A percentile compares a stretch with the other conserved stretches of the same genome.
phyloP scores from a whole-genome alignment of 2,888 invertebrate species.

The Calliphora vomitoria region DNA sequence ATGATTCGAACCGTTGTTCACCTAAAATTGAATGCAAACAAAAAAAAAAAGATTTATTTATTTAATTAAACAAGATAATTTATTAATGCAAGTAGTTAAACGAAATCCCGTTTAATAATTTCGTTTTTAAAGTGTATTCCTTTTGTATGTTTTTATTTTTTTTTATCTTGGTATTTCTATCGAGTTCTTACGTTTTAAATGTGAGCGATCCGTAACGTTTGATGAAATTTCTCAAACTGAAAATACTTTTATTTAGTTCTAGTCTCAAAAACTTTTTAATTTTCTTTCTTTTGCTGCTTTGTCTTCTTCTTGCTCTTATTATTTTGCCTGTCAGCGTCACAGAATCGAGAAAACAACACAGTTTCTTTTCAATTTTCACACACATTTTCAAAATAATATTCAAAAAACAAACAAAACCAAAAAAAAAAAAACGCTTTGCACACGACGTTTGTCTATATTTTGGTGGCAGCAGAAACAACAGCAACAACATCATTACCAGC shows the following conservation, averaged over 20 bases:
- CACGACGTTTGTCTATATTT: conserved; percentile 73
- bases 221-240: conserved; percentile 83
- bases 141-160: conserved; percentile 4
- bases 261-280: conserved; percentile 76
- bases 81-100: neutral
- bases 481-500: conserved; percentile 25
- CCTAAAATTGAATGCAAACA: conserved; percentile 83
- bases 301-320: conserved; percentile 76
- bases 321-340: conserved; percentile 55
- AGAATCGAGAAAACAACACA: conserved; percentile 36
- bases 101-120: neutral
- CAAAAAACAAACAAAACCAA: conserved; percentile 8
- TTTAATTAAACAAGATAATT: neutral
- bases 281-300: conserved; percentile 58
- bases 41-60: conserved; percentile 30
- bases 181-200: conserved; percentile 74
- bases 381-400: conserved; percentile 70
- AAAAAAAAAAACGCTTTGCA: conserved; percentile 64
- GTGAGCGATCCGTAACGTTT: conserved; percentile 78
- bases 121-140: conserved; percentile 3
- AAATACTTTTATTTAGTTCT: conserved; percentile 83
- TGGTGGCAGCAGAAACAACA: conserved; percentile 62
- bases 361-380: conserved; percentile 68
- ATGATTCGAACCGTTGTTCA: conserved; percentile 87
- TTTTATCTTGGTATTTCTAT: neutral